phyloP scores from a whole-genome alignment of 2,888 invertebrate genomes.

The Baccha elongata region DNA sequence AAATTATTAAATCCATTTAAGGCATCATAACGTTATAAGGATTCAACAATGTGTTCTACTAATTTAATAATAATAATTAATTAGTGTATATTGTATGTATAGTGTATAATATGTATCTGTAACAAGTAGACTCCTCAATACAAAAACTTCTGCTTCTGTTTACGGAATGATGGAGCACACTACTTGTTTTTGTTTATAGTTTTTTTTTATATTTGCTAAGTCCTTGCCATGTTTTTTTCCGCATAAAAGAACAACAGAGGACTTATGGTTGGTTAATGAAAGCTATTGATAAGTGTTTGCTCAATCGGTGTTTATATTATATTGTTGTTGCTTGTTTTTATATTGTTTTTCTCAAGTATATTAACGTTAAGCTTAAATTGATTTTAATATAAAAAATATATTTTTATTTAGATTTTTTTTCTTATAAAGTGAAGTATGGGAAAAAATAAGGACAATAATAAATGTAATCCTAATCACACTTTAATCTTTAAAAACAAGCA shows the following conservation, averaged over 20 bases:
- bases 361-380: too few species aligned
- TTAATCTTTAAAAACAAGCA: too few species aligned
- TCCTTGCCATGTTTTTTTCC: neutral
- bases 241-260: neutral
- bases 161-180: neutral
- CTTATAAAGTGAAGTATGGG: too few species aligned
- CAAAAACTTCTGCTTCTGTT: conserved; percentile 7
- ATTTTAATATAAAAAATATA: too few species aligned
- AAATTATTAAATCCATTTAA: conserved; percentile 17
- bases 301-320: neutral
- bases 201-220: neutral
- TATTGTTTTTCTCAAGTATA: too few species aligned
- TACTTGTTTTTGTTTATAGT: neutral
- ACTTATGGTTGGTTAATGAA: neutral
- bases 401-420: too few species aligned
- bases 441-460: too few species aligned
- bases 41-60: conserved; percentile 45
- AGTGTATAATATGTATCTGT: too few species aligned
- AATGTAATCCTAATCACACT: too few species aligned
- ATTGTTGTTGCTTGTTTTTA: too few species aligned
- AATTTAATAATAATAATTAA: conserved; percentile 51
- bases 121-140: conserved; percentile 45
- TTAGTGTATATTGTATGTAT: conserved; percentile 19
- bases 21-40: conserved; percentile 41
- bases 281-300: neutral